Evolutionary conservation across 2,888 invertebrate species (phyloP), one percentile per base, ranked within the genome.

Genomic region (Apotomis turbidana): DNA sequence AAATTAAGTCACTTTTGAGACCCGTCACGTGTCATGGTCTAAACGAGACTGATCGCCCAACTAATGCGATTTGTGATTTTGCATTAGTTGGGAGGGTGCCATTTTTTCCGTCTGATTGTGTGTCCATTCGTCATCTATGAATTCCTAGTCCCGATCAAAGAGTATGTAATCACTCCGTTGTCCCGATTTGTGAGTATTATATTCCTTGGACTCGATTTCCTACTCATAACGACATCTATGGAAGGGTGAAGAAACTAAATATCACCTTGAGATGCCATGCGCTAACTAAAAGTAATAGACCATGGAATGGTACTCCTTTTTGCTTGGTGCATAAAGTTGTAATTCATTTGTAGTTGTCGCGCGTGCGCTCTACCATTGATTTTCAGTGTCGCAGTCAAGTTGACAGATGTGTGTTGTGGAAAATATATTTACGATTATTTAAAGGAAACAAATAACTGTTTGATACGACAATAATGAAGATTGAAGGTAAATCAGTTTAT

Each of bases 301-400:
- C 75, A 77, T 60, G 64, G 70, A 67, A 80, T 76, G 76, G 57
- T 73, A 44, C 68, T 75, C 73, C 74, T 76, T 79, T 58, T 3
- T 0, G 0, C 0, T 0, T 0, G 5, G 0, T 0, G 0, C 6
- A 54, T 83, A 85, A 78, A 71, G 76, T 70, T 9, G 0, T 73
- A 72, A 76, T 78, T 83, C 0, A 59, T 1, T n/a, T 74, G 76
- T 5, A 38, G 1, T 4, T 4, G 75, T 76, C 75, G 85, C 92
- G 91, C 92, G 55, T 90, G 92, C 92, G 92, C 86, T 77, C 76
- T 86, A 77, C 78, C 80, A 91, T 91, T 83, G 91, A 92, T 91
- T 90, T 86, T 79, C 82, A 75, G 76, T 85, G 85, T 84, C 86
- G 85, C 76, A 74, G 77, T 78, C 76, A 68, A 66, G 68, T 76